These are phyloP conservation scores for Stegostoma tigrinum DNA, from an alignment of 2,113 vertebrate species.

Conservation along the genomic window DNA sequence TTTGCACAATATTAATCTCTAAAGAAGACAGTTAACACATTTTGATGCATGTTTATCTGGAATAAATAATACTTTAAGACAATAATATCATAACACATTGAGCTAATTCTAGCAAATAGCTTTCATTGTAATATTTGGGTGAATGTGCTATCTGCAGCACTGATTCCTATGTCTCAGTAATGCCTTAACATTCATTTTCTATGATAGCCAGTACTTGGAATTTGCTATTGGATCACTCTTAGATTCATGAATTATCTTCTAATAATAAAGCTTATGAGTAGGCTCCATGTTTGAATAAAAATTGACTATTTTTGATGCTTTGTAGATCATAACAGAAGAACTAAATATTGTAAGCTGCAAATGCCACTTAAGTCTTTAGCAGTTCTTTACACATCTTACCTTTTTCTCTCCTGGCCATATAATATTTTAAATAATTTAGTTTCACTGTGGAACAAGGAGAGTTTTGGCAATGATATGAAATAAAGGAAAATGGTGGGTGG, in stretches of 20 bases:
- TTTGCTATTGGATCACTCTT: neutral
- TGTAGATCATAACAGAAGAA: neutral
- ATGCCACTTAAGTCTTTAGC: neutral
- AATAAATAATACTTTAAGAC: neutral
- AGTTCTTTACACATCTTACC: neutral
- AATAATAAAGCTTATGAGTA: neutral
- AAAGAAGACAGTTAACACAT: neutral
- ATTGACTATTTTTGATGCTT: neutral
- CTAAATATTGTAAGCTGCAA: neutral
- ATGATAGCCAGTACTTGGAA: neutral
- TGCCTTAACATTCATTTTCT: neutral
- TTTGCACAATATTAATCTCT: neutral
- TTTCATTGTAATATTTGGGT: neutral
- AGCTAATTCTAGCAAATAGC: neutral
- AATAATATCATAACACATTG: neutral
- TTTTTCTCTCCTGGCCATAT: neutral
- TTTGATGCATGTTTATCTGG: neutral
- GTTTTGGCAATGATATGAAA: neutral
- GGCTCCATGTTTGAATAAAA: neutral
- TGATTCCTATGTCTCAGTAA: neutral
- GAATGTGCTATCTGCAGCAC: neutral
- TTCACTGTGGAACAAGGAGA: neutral
- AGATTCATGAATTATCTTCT: neutral
- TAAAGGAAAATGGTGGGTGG: neutral
- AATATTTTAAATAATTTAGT: neutral